Percentiles rank a stretch among this genome's conserved stretches.
phyloP scores from a whole-genome alignment of 2,113 vertebrate genomes.

The Ptychochromis oligacanthus region DNA sequence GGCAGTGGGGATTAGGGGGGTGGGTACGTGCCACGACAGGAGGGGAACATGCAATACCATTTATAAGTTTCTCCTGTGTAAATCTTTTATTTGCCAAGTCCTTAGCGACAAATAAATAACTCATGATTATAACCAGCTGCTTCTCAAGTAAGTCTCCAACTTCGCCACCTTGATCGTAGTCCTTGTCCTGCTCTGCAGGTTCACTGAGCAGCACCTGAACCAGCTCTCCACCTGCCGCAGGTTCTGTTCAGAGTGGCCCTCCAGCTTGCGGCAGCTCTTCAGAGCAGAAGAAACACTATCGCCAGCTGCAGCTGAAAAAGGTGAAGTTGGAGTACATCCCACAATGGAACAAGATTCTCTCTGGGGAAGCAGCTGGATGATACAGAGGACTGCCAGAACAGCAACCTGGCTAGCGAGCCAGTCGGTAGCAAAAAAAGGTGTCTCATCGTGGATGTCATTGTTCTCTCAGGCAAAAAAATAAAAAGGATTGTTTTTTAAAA shows the following conservation, averaged over 20 bases:
- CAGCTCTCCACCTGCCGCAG: background rate
- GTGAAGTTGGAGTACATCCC: background rate
- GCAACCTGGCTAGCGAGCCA: background rate
- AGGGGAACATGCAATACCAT: too few relatives aligned
- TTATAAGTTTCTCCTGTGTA: background rate
- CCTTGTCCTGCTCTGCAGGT: background rate
- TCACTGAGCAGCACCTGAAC: background rate
- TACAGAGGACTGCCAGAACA: background rate
- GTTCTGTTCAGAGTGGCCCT: background rate
- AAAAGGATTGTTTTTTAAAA: too few relatives aligned
- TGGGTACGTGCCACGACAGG: rapidly evolving
- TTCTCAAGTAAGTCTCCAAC: background rate
- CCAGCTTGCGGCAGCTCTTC: rapidly evolving
- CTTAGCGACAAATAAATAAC: background rate
- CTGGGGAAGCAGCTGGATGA: background rate
- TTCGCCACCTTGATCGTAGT: background rate
- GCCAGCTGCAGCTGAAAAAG: rapidly evolving
- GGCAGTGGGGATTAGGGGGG: background rate
- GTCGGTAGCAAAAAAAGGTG: too few relatives aligned
- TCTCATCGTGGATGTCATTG: too few relatives aligned
- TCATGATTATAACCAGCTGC: background rate
- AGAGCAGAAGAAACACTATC: rapidly evolving
- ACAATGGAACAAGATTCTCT: background rate
- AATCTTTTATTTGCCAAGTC: background rate
- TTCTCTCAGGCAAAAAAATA: too few relatives aligned